Percentiles rank a stretch among this genome's conserved stretches.
Conservation (phyloP, 1,140 invertebrate genomes). For the Aphaenogaster rudis region DNA sequence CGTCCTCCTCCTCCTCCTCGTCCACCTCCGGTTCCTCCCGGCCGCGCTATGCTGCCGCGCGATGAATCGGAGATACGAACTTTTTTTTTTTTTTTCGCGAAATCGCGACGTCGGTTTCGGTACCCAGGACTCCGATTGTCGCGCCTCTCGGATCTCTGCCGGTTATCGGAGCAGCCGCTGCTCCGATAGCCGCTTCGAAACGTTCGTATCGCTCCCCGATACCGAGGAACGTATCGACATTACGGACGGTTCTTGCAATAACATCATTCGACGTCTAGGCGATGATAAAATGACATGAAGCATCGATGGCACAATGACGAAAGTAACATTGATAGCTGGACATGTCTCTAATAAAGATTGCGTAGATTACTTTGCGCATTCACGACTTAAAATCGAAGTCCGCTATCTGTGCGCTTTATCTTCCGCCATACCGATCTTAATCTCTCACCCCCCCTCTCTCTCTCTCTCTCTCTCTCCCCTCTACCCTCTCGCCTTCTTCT, state of each 20-base stretch:
- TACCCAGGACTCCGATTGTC: background rate
- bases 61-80: constrained; percentile 10
- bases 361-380: constrained; percentile 11
- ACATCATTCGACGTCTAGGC: background rate
- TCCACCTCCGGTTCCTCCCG: background rate
- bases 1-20: background rate
- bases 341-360: background rate
- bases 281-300: background rate
- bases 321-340: background rate
- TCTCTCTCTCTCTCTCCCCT: background rate
- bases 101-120: background rate
- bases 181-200: background rate
- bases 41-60: background rate
- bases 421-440: constrained; percentile 29
- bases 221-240: background rate
- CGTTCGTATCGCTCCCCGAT: background rate
- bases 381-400: background rate
- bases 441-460: background rate
- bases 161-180: background rate
- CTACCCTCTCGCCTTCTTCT: constrained; percentile 18
- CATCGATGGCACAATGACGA: background rate
- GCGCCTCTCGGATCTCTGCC: background rate
- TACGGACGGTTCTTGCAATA: background rate
- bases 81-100: constrained; percentile 30
- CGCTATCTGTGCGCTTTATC: constrained; percentile 11